These are phyloP conservation scores for Amphipyra berbera DNA, from an alignment of 2,888 invertebrate genomes.

Conservation along the genomic window DNA sequence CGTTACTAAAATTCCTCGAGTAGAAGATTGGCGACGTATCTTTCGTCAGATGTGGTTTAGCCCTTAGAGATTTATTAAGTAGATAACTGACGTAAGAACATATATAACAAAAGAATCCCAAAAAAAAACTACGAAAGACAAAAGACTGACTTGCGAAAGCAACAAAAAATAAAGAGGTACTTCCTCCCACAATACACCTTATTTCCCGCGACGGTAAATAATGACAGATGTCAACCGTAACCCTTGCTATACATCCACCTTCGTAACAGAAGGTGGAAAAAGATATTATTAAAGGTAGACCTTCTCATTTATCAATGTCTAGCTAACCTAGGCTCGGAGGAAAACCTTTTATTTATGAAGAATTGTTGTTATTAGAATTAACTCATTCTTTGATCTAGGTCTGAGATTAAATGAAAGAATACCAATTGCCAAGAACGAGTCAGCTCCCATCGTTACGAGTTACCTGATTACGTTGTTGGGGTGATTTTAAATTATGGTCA, in stretches of 20 bases:
- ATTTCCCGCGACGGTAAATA: constrained; percentile 39
- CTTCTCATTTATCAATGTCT: constrained; percentile 52
- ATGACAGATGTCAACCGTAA: constrained; percentile 45
- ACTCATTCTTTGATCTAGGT: not conserved
- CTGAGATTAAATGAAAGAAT: not conserved
- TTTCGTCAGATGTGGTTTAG: too few species aligned
- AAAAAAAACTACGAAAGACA: not conserved
- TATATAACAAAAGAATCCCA: not conserved
- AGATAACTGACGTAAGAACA: not conserved
- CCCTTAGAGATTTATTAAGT: too few species aligned
- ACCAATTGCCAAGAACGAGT: too few species aligned
- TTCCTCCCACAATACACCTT: constrained; percentile 3
- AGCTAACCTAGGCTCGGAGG: constrained; percentile 6
- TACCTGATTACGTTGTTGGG: too few species aligned
- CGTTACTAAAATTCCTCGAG: too few species aligned
- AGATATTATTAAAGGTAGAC: constrained; percentile 32
- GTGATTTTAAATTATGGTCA: too few species aligned
- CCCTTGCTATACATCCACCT: constrained; percentile 26
- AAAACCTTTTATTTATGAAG: not conserved
- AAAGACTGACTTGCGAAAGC: not conserved
- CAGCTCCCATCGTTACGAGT: too few species aligned
- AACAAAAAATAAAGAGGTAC: constrained; percentile 7
- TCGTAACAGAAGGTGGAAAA: constrained; percentile 17
- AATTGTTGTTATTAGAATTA: constrained; percentile 2
- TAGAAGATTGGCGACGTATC: too few species aligned